These are phyloP conservation scores for Pristionchus maxplancki DNA, from an alignment of 2,888 invertebrate species.

Conservation along the genomic window DNA sequence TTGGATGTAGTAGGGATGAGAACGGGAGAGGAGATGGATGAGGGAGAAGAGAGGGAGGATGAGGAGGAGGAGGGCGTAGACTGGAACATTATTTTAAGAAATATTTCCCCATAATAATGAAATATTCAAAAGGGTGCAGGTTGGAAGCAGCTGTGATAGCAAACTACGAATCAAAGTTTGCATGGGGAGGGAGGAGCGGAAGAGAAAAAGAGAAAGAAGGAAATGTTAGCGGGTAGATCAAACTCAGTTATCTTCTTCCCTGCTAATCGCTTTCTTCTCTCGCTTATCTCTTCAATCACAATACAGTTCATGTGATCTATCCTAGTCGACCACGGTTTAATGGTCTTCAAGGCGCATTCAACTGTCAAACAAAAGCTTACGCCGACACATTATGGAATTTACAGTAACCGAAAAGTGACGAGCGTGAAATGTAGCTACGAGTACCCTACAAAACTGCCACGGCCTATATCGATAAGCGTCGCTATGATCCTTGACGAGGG, in stretches of 20 bases:
- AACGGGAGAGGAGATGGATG: background rate
- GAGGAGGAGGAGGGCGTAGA: slow-evolving; percentile 18
- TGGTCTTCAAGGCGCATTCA: background rate
- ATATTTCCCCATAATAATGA: background rate
- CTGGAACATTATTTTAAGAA: background rate
- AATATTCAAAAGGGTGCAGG: background rate
- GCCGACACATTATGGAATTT: background rate
- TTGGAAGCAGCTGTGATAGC: slow-evolving; percentile 19
- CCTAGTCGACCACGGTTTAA: background rate
- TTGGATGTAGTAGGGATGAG: background rate
- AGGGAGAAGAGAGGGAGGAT: slow-evolving; percentile 21
- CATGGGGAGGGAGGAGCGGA: background rate
- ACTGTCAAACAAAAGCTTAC: background rate
- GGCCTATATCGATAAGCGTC: background rate
- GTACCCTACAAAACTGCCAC: background rate
- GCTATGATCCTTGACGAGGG: background rate
- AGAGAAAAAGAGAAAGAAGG: background rate
- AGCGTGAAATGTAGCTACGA: background rate
- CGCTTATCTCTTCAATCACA: background rate
- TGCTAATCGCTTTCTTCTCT: background rate
- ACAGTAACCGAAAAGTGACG: background rate
- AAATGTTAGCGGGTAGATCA: slow-evolving; percentile 15
- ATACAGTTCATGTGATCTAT: background rate
- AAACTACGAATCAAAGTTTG: background rate
- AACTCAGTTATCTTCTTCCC: background rate